A percentile compares a stretch with the other conserved stretches of the same genome.
phyloP scores from a whole-genome alignment of 2,797 vertebrate genomes.

The Mus spretus region DNA sequence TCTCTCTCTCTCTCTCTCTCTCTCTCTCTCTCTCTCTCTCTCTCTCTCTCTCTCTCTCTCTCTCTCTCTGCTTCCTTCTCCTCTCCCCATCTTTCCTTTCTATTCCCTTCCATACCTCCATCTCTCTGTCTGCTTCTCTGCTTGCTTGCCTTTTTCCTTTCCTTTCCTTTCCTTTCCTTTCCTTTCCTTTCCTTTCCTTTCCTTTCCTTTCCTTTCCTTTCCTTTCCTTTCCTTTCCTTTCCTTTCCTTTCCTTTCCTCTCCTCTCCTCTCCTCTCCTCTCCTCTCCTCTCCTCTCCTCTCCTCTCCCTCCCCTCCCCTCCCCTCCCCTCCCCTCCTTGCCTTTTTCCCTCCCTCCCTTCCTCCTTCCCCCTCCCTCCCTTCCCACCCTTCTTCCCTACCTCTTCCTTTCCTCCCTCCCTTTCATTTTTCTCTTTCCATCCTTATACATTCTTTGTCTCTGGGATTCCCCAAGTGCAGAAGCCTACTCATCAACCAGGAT shows the following conservation, averaged over 20 bases:
- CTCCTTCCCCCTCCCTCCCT: too few relatives aligned
- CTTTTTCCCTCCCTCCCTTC: too few relatives aligned
- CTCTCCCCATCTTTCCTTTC: neutral
- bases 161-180: too few relatives aligned
- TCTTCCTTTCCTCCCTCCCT: neutral
- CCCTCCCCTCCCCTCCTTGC: too few relatives aligned
- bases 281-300: too few relatives aligned
- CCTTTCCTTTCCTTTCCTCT: too few relatives aligned
- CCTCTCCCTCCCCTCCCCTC: too few relatives aligned
- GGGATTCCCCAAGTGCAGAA: neutral
- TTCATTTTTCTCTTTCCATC: neutral
- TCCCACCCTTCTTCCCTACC: rapidly evolving
- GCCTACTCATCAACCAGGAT: neutral
- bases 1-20: rapidly evolving
- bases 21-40: rapidly evolving
- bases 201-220: too few relatives aligned
- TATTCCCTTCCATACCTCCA: rapidly evolving
- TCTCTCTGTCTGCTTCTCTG: too few relatives aligned
- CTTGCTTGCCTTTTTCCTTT: rapidly evolving
- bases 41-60: rapidly evolving
- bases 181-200: too few relatives aligned
- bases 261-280: too few relatives aligned
- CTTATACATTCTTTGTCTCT: too few relatives aligned
- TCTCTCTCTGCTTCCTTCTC: rapidly evolving
- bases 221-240: rapidly evolving